Evolutionary conservation across 1,140 invertebrate species (phyloP).

Genomic region (Orchesella cincta): DNA sequence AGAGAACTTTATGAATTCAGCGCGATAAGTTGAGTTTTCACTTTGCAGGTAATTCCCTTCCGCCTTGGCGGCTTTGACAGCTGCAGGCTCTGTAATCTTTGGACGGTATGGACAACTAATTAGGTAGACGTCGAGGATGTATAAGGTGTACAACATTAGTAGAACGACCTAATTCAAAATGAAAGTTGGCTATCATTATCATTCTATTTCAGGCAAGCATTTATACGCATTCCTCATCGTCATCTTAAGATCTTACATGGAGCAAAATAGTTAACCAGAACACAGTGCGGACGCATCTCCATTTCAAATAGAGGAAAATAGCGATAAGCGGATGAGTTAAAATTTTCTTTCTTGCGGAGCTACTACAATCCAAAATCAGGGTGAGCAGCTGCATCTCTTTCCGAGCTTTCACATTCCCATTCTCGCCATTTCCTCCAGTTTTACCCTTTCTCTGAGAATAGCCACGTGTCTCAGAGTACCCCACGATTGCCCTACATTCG

Average conservation of each 20-base stretch:
- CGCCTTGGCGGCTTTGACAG: conserved; percentile 45
- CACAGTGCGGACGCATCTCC: conserved; percentile 77
- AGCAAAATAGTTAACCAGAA: conserved; percentile 77
- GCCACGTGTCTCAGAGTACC: conserved; percentile 46
- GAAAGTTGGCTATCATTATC: background rate
- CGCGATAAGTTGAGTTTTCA: conserved; percentile 44
- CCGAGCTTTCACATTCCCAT: conserved; percentile 33
- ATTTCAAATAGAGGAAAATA: conserved; percentile 78
- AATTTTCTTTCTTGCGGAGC: conserved; percentile 54
- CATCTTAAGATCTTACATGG: conserved; percentile 59
- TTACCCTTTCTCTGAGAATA: conserved; percentile 31
- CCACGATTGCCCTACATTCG: conserved; percentile 43
- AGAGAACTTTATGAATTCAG: conserved; percentile 49
- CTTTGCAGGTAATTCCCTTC: conserved; percentile 41
- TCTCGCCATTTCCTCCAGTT: background rate
- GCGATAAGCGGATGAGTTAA: conserved; percentile 78
- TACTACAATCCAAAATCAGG: conserved; percentile 46
- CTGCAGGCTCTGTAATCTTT: conserved; percentile 48
- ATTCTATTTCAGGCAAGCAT: too few species aligned
- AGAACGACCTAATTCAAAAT: conserved; percentile 59
- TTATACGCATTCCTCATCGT: background rate
- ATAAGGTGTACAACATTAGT: conserved; percentile 70
- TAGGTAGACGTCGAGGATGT: conserved; percentile 63
- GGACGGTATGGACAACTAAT: conserved; percentile 51
- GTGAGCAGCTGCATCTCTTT: conserved; percentile 48